These are phyloP conservation scores for Uloborus plumipes DNA, from an alignment of 2,888 invertebrate genomes.

Conservation along the genomic window DNA sequence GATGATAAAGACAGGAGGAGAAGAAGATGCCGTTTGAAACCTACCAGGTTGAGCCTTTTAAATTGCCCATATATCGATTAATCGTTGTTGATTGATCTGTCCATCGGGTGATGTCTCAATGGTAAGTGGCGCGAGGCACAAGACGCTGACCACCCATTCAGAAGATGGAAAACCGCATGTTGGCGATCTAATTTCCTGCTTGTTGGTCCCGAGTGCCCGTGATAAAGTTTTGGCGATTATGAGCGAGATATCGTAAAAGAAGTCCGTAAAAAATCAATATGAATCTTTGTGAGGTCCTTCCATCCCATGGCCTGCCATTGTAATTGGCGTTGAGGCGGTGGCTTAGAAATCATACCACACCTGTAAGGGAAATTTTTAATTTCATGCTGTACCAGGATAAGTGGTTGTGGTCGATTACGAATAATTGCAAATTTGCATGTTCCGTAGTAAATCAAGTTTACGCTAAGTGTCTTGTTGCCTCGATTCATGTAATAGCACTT, in stretches of 20 bases:
- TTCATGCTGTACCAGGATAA: constrained; percentile 1
- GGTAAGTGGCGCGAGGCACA: constrained; percentile 2
- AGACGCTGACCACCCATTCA: constrained; percentile 39
- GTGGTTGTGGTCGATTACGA: constrained; percentile 25
- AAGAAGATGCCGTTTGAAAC: not conserved
- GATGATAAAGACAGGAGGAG: constrained; percentile 15
- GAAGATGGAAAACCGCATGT: constrained; percentile 31
- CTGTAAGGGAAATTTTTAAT: constrained; percentile 21
- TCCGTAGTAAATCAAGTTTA: constrained; percentile 21
- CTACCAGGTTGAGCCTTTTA: constrained; percentile 21
- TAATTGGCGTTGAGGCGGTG: constrained; percentile 13
- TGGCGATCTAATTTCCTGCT: constrained; percentile 24
- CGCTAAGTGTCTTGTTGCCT: not conserved
- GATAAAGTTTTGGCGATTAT: constrained; percentile 5
- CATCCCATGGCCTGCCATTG: not conserved
- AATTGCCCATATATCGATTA: constrained; percentile 49
- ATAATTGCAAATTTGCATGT: constrained; percentile 26
- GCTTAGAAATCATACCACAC: constrained; percentile 7
- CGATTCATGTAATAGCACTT: too few relatives aligned
- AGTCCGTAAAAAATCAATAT: constrained; percentile 29
- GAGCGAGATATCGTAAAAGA: constrained; percentile 1
- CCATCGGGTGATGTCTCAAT: constrained; percentile 53
- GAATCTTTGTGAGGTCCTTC: constrained; percentile 19
- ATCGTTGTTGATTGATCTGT: constrained; percentile 53
- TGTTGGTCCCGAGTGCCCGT: not conserved